Percentiles rank a stretch among this genome's conserved stretches.
These are phyloP conservation scores for Cybosia mesomella DNA, from an alignment of 2,888 invertebrate genomes.

Conservation along the genomic window DNA sequence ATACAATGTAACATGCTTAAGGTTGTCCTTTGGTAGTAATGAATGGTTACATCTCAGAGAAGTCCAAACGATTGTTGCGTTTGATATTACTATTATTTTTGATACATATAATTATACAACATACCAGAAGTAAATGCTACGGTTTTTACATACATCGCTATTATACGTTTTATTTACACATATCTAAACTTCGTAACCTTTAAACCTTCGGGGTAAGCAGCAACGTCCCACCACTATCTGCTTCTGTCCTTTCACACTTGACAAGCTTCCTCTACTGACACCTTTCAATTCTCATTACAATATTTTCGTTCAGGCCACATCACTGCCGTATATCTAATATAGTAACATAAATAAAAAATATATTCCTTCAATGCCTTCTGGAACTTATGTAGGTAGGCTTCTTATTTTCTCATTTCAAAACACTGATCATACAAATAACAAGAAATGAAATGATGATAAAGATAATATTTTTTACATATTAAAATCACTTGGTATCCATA, in stretches of 20 bases:
- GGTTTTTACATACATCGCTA: background rate
- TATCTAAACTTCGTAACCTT: background rate
- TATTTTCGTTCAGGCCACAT: background rate
- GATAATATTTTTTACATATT: background rate
- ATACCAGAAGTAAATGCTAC: background rate
- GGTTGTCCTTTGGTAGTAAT: background rate
- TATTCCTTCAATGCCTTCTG: too few species aligned
- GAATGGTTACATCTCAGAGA: background rate
- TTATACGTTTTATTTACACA: background rate
- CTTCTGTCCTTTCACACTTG: background rate
- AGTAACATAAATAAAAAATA: background rate
- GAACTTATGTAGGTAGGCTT: too few species aligned
- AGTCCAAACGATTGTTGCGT: background rate
- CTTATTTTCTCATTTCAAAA: background rate
- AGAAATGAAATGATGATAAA: background rate
- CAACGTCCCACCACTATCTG: background rate
- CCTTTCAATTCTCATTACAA: background rate
- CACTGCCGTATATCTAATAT: too few species aligned
- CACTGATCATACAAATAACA: background rate
- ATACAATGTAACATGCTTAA: conserved; percentile 33
- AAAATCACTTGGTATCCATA: background rate
- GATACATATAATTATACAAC: too few species aligned
- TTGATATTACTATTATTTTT: too few species aligned
- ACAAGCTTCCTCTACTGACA: background rate
- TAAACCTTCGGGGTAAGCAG: background rate